Conservation (phyloP, 2,113 vertebrate species). For the Grammomys surdaster region DNA sequence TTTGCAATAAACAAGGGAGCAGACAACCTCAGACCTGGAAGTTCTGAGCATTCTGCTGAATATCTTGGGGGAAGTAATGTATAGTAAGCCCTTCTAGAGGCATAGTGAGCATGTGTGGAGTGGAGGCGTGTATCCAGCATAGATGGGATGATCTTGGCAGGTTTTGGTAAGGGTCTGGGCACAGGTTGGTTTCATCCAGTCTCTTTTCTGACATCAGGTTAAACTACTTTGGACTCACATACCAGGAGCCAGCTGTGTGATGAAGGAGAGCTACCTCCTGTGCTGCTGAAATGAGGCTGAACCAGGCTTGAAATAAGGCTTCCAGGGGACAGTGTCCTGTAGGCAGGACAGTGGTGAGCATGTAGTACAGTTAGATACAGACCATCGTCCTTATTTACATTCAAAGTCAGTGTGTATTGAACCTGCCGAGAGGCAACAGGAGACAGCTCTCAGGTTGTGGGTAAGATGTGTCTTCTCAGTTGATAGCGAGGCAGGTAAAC, state of each 20-base stretch:
- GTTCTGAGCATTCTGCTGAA: not conserved
- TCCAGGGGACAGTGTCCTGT: fast-evolving
- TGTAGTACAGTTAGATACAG: too few relatives aligned
- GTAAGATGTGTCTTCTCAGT: not conserved
- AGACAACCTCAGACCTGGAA: not conserved
- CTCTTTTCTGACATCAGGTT: not conserved
- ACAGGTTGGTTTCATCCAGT: not conserved
- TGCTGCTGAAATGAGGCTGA: not conserved
- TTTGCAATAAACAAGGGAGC: not conserved
- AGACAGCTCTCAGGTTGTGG: not conserved
- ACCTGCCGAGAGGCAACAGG: not conserved
- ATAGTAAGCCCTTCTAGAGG: not conserved
- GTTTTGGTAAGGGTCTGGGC: too few relatives aligned
- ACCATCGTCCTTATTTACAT: not conserved
- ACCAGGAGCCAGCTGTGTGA: not conserved
- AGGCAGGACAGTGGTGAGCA: too few relatives aligned
- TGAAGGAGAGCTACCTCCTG: not conserved
- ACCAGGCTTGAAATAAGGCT: not conserved
- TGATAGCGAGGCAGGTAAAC: not conserved
- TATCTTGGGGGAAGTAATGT: not conserved
- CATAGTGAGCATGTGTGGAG: not conserved
- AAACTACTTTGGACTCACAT: not conserved
- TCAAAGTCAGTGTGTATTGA: not conserved
- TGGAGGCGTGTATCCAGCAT: fast-evolving
- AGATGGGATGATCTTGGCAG: not conserved